Conservation (phyloP, 2,797 vertebrate species). For the Parauchenoglanis punctatus region DNA sequence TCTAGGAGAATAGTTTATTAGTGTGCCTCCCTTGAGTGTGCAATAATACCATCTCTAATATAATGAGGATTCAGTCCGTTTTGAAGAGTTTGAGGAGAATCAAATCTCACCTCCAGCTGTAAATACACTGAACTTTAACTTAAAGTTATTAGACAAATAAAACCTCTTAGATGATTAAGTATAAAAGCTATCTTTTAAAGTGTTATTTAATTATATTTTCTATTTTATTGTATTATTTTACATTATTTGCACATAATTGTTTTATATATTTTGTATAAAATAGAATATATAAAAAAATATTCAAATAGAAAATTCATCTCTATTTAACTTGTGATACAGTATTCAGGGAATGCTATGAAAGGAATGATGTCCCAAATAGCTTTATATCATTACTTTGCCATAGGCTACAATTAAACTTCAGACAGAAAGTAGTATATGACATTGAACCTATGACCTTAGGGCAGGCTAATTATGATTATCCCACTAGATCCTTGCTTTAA, state of each 20-base stretch:
- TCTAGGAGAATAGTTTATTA: slow-evolving; percentile 46
- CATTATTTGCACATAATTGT: background rate
- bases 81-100: slow-evolving; percentile 17
- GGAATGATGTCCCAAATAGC: slow-evolving; percentile 21
- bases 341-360: background rate
- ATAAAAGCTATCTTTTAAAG: background rate
- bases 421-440: slow-evolving; percentile 31
- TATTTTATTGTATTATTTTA: background rate
- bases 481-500: background rate
- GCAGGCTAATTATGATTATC: slow-evolving; percentile 1
- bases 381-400: slow-evolving; percentile 44
- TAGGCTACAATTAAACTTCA: slow-evolving; percentile 53
- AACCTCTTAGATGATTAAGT: background rate
- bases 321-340: background rate
- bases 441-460: slow-evolving; percentile 42
- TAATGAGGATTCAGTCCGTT: slow-evolving; percentile 24
- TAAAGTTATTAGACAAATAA: background rate
- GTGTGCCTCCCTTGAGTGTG: slow-evolving; percentile 36
- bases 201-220: background rate
- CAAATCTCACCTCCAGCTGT: slow-evolving; percentile 4
- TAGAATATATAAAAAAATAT: background rate
- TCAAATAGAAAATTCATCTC: background rate
- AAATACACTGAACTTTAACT: background rate
- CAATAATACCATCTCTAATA: slow-evolving; percentile 42
- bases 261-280: background rate